Percentiles rank a stretch among this genome's conserved stretches.
phyloP scores from a whole-genome alignment of 2,888 invertebrate species.

The Epinotia brunnichana region DNA sequence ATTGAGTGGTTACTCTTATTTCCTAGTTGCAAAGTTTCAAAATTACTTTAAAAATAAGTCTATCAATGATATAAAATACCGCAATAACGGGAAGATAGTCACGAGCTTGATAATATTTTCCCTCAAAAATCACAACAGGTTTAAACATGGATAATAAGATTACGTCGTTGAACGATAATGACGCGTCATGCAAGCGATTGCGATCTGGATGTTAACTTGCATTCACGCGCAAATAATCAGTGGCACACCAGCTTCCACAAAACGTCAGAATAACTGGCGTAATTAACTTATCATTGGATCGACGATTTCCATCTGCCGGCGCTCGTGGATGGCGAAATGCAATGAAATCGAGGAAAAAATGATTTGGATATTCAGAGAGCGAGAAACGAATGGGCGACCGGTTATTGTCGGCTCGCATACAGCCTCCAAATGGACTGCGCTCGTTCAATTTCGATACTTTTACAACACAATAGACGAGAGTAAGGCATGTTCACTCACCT shows the following conservation, averaged over 20 bases:
- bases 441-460: slow-evolving; percentile 83
- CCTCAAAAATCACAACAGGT: slow-evolving; percentile 5
- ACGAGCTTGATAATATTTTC: not conserved
- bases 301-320: slow-evolving; percentile 49
- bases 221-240: slow-evolving; percentile 42
- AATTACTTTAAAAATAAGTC: too few relatives aligned
- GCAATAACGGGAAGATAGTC: slow-evolving; percentile 37
- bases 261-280: slow-evolving; percentile 57
- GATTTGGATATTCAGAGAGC: slow-evolving; percentile 74
- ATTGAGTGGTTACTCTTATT: not conserved
- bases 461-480: slow-evolving; percentile 78
- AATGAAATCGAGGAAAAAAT: slow-evolving; percentile 74
- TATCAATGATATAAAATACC: too few relatives aligned
- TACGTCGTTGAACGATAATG: slow-evolving; percentile 28
- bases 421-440: slow-evolving; percentile 76
- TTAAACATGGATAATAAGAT: slow-evolving; percentile 25
- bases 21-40: not conserved
- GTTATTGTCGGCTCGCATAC: slow-evolving; percentile 75
- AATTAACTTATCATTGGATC: slow-evolving; percentile 64
- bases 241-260: slow-evolving; percentile 51
- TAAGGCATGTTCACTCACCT: slow-evolving; percentile 81
- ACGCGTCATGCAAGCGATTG: slow-evolving; percentile 20
- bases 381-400: slow-evolving; percentile 68
- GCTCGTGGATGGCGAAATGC: slow-evolving; percentile 60
- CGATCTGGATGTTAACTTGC: slow-evolving; percentile 22